Evolutionary conservation across 53 echinoderm and acorn worm genomes (phyloP), one percentile per base, ranked within the genome.

Genomic region (Crossaster papposus): DNA sequence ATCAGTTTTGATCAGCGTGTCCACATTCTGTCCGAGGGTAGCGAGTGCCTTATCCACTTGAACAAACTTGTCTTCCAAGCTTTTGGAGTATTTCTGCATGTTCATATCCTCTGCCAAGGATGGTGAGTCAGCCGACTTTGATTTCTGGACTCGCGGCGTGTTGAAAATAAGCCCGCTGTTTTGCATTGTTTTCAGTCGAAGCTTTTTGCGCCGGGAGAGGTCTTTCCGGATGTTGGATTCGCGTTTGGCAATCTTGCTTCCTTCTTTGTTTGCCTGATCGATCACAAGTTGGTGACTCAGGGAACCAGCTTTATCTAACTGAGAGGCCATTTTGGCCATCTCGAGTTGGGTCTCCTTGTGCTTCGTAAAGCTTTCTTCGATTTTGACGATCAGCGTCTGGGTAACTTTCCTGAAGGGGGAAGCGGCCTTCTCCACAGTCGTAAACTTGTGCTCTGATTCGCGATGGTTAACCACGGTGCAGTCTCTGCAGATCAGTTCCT

Each of bases 391-490:
- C 12, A 64, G 68, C 34, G 65, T n/a, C 20, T 65, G 62, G 1
- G 68, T 50, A 35, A n/a, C 58, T 82, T 82, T 1, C 65, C 68
- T 68, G 14, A 82, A 65, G 37, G 65, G 64, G 44, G 36, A 64
- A 7, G 82, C 82, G 33, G 82, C 82, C 34, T 82, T 68, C 9
- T 85, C 54, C 22, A 86, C 18, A 4, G 91, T 71, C 15, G 70
- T 88, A 77, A 51, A 78, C 26, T 78, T 44, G 78, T 78, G 78
- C 44, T 51, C 14, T 11, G 58, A 15, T 58, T 58, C 58, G 17
- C 80, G 90, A 65, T 91, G 93, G 13, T 91, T 78, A 18, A 88
- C 80, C 26, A 90, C 58, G 33, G 91, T 93, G 51, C 93, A 93
- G 37, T 91, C 93, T 24, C 88, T 73, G 70, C 93, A 93, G 55